Percentiles rank a stretch among this genome's conserved stretches.
Conservation (phyloP, 1,140 invertebrate species). For the Drosophila serrata region DNA sequence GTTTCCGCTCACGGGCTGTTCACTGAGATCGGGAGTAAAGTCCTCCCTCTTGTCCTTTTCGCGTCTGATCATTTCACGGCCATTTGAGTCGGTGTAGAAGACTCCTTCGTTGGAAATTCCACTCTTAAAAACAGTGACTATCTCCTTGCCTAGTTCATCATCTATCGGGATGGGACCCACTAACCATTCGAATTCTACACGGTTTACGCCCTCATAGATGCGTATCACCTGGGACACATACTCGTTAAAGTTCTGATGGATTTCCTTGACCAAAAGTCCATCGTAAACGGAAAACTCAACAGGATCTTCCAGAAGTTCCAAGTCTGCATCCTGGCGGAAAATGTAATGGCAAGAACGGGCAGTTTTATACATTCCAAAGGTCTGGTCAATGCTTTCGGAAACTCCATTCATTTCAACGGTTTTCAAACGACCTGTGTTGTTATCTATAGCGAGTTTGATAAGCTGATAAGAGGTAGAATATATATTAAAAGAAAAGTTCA, state of each 20-base stretch:
- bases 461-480: slow-evolving; percentile 6
- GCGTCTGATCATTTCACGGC: slow-evolving; percentile 93
- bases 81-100: slow-evolving; percentile 98
- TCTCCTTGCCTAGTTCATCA: slow-evolving; percentile 92
- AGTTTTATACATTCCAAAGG: slow-evolving; percentile 92
- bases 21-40: slow-evolving; percentile 91
- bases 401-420: slow-evolving; percentile 86
- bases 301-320: slow-evolving; percentile 85
- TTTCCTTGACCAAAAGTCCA: slow-evolving; percentile 92
- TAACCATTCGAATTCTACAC: slow-evolving; percentile 96
- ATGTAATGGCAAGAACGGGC: slow-evolving; percentile 94
- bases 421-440: slow-evolving; percentile 85
- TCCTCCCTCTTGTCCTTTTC: slow-evolving; percentile 90
- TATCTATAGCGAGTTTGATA: slow-evolving; percentile 54
- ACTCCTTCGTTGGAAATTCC: slow-evolving; percentile 88
- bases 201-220: slow-evolving; percentile 89
- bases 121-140: slow-evolving; percentile 90
- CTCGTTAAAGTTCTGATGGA: slow-evolving; percentile 90
- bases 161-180: slow-evolving; percentile 95
- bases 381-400: slow-evolving; percentile 86
- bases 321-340: slow-evolving; percentile 89
- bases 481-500: not conserved
- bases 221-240: slow-evolving; percentile 94
- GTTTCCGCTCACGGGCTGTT: slow-evolving; percentile 90
- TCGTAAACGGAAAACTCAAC: slow-evolving; percentile 85